A percentile compares a stretch with the other conserved stretches of the same genome.
Conservation (phyloP, 2,797 vertebrate genomes). For the Aldrovandia affinis region DNA sequence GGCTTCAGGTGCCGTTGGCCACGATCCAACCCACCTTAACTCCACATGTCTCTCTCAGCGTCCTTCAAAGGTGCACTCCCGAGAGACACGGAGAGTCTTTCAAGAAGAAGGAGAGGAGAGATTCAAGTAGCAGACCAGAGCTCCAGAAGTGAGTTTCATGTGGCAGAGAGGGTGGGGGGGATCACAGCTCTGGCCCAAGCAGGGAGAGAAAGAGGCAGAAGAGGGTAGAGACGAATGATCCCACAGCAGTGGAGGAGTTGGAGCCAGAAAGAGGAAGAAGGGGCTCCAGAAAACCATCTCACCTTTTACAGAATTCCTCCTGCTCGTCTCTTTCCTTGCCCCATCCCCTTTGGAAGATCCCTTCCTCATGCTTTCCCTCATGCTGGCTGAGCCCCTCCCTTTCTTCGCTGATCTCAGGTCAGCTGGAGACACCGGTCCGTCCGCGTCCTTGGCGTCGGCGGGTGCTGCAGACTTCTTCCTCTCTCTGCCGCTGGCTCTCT, state of each 20-base stretch:
- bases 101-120: neutral
- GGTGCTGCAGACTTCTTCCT: neutral
- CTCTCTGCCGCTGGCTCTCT: neutral
- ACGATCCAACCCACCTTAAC: no score
- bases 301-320: slow-evolving; percentile 33
- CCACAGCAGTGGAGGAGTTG: neutral
- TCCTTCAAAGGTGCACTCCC: neutral
- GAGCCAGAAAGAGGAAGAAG: neutral
- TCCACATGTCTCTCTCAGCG: neutral
- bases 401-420: slow-evolving; percentile 7
- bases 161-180: neutral
- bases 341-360: slow-evolving; percentile 2
- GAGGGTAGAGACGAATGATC: neutral
- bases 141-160: slow-evolving; percentile 8
- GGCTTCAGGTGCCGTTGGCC: neutral
- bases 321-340: slow-evolving; percentile 36
- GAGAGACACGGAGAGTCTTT: neutral
- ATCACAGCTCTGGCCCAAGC: neutral
- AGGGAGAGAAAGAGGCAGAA: neutral
- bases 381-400: neutral
- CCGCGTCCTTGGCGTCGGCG: no score
- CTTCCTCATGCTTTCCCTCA: neutral
- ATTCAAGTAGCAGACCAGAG: neutral
- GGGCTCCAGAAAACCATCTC: slow-evolving; percentile 18
- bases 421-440: neutral